Base-by-base conservation (phyloP, 2,888 invertebrate genomes). In the Acanthoscelides obtectus region DNA sequence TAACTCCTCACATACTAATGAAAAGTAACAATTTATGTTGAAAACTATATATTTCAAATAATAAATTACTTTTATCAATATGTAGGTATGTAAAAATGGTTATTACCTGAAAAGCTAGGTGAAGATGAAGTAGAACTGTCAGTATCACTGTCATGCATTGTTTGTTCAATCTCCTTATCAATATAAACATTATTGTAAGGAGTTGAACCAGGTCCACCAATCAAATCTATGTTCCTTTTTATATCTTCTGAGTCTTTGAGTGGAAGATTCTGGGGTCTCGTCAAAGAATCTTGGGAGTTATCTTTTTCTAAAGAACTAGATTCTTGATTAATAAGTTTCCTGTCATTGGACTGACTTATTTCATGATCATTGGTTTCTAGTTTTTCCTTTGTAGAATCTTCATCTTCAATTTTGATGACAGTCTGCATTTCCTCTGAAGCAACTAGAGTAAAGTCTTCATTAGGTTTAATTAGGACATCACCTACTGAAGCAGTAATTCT, bases 111-210 rank as follows among this genome's bases (percentile, higher is more conserved):
- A 73, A 80, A 81, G 8, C 84, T 83, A 0, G 84, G 84, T 0
- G 84, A 83, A 0, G 80, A 80, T 0, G 83, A 83, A 0, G 82
- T 77, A 0, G 83, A 82, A 66, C 80, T 80, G 20, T 82, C 80
- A 1, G 80, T 77, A 66, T 79, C 79, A 67, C 73, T 79, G 25
- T 80, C 78, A 22, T 69, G 72, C 45, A 6, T 45, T 3, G 68
- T 67, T 25, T 64, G 20, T 21, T 21, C 64, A 17, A 82, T 76
- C 70, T 81, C 82, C 73, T 84, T 80, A 25, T 80, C 80, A 22
- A 83, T 78, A 75, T 85, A 86, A 12, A 84, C 80, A 72, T 86
- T 86, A 76, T 86, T 86, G 79, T 84, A 86, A 0, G 86, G 86
- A 0, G 86, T 86, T 3, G 85, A 85, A 70, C 86, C 86, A 8